Evolutionary conservation across 2,888 invertebrate genomes (phyloP), one percentile per base, ranked within the genome.

Genomic region (Euzetes globulus): DNA sequence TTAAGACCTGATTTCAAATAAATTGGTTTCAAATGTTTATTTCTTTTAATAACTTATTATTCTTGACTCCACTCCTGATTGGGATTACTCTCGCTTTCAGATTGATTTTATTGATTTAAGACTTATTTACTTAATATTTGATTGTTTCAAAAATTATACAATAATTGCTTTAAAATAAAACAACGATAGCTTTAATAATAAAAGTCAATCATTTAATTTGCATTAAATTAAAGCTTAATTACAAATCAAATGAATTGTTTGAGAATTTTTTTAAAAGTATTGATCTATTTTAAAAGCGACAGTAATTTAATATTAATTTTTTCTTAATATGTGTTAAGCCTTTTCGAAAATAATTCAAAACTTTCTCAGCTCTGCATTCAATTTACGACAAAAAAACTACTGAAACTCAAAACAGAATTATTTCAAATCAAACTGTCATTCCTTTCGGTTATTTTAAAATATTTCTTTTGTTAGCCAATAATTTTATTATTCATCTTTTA

Each of bases 161-260:
- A 7, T 50, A 5, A 50, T 50, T 50, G n/a, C 7, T 17, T 47
- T 9, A 3, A 1, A 50, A n/a, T 41, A 41, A 25, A 55, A 55
- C 55, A 55, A 25, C 22, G 55, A 55, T 55, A 55, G 55, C 55
- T 22, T 55, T 55, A 55, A 55, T 55, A 55, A 55, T 17, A 55
- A 55, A 55, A 55, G 55, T 55, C 22, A 55, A 55, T 55, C 55
- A 22, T 19, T 25, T 55, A 6, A 25, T 55, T 22, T 19, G 50
- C 17, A 50, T 50, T 19, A 11, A 19, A n/a, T n/a, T 1, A 50
- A n/a, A 50, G 50, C 55, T 25, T 55, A 55, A 55, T 55, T 25
- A 9, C 13, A 55, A 55, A 22, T 55, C 55, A 55, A 41, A 41
- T n/a, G 13, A 9, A 1, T 41, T 41, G 41, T 41, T 41, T 41